Percentiles rank a stretch among this genome's conserved stretches.
These are phyloP conservation scores for Rhingia rostrata DNA, from an alignment of 2,888 invertebrate genomes.

Conservation along the genomic window DNA sequence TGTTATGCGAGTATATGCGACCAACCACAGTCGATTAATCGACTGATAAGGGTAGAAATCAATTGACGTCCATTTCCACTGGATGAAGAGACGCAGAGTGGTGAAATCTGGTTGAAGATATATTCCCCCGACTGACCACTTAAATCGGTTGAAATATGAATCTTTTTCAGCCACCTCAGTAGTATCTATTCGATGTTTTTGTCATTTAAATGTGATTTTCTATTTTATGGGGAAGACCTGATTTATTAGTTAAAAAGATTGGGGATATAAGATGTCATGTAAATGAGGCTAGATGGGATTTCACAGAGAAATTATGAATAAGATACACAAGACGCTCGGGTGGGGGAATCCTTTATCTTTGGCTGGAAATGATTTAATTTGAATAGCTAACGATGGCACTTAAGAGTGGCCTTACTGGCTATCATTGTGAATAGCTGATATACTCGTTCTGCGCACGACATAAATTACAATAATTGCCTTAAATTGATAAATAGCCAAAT, in stretches of 20 bases:
- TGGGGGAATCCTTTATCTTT: slow-evolving; percentile 41
- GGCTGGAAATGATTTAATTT: slow-evolving; percentile 60
- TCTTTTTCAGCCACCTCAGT: background rate
- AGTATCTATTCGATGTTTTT: slow-evolving; percentile 43
- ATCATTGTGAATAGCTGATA: slow-evolving; percentile 28
- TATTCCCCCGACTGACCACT: slow-evolving; percentile 25
- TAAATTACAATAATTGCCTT: background rate
- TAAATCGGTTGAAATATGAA: slow-evolving; percentile 34
- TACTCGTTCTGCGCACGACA: slow-evolving; percentile 10
- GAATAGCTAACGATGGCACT: slow-evolving; percentile 59
- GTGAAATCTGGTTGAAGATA: background rate
- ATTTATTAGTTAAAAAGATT: slow-evolving; percentile 60
- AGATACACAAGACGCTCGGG: slow-evolving; percentile 8
- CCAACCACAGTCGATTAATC: slow-evolving; percentile 44
- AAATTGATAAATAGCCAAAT: too few relatives aligned
- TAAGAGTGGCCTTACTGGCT: slow-evolving; percentile 34
- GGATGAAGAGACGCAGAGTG: background rate
- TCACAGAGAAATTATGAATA: slow-evolving; percentile 2
- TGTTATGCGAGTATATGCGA: slow-evolving; percentile 27
- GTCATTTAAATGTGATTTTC: slow-evolving; percentile 15
- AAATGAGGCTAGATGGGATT: slow-evolving; percentile 39
- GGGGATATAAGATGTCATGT: slow-evolving; percentile 20
- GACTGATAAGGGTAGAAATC: slow-evolving; percentile 61
- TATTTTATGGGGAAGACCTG: slow-evolving; percentile 35
- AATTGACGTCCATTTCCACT: slow-evolving; percentile 25